A percentile compares a stretch with the other conserved stretches of the same genome.
phyloP scores from a whole-genome alignment of 2,888 invertebrate genomes.

The Scaeva pyrastri region DNA sequence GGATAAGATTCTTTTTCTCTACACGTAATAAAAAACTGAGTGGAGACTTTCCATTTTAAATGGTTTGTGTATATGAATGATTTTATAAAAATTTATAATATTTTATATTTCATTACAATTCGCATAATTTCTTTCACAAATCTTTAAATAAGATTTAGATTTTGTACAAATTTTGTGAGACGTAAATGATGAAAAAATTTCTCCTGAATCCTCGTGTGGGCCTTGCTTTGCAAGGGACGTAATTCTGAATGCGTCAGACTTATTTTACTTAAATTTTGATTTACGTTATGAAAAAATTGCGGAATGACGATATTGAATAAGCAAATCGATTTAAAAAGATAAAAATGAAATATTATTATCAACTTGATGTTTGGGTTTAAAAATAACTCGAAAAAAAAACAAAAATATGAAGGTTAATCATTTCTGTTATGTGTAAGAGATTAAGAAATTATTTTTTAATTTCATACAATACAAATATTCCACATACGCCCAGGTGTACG shows the following conservation, averaged over 20 bases:
- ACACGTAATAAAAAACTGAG: not conserved
- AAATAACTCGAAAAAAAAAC: too few relatives aligned
- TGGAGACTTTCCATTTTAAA: not conserved
- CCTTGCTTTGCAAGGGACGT: slow-evolving; percentile 79
- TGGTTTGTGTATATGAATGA: slow-evolving; percentile 49
- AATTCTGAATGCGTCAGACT: slow-evolving; percentile 78
- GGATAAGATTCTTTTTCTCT: not conserved
- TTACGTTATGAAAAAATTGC: too few relatives aligned
- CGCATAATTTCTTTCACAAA: slow-evolving; percentile 23
- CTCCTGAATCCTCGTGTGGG: slow-evolving; percentile 77
- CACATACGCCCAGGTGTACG: not conserved
- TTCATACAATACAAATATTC: too few relatives aligned
- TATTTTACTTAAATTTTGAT: not conserved
- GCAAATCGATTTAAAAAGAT: too few relatives aligned
- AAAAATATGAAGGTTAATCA: too few relatives aligned
- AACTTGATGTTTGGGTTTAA: too few relatives aligned
- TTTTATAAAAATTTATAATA: not conserved
- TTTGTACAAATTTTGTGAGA: not conserved
- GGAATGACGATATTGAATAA: too few relatives aligned
- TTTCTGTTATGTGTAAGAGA: too few relatives aligned
- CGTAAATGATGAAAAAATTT: slow-evolving; percentile 77
- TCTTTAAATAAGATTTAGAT: fast-evolving
- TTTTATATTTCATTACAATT: not conserved
- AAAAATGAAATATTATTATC: too few relatives aligned
- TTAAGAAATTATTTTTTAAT: too few relatives aligned